These are phyloP conservation scores for Maniola jurtina DNA, from an alignment of 1,140 invertebrate genomes.

Conservation along the genomic window DNA sequence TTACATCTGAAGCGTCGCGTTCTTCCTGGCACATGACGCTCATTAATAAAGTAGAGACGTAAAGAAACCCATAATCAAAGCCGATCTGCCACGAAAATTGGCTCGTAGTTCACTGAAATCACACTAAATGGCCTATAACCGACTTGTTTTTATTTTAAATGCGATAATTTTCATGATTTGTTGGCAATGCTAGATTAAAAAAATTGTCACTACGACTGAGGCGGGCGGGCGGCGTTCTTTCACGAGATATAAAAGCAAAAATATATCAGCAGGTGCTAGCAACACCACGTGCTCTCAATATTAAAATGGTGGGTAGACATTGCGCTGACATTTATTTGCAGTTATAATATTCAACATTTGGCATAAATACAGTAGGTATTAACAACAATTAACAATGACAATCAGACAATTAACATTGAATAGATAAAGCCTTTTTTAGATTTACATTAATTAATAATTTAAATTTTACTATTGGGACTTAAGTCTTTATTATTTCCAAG, in stretches of 20 bases:
- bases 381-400: too few species aligned
- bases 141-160: slow-evolving; percentile 71
- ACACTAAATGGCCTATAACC: slow-evolving; percentile 71
- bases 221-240: slow-evolving; percentile 1
- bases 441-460: too few species aligned
- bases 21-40: slow-evolving; percentile 53
- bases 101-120: slow-evolving; percentile 68
- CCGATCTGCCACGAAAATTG: slow-evolving; percentile 52
- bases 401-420: too few species aligned
- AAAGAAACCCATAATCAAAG: slow-evolving; percentile 67
- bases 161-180: slow-evolving; percentile 68
- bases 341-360: slow-evolving; percentile 38
- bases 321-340: slow-evolving; percentile 42
- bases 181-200: slow-evolving; percentile 64
- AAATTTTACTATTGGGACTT: too few species aligned
- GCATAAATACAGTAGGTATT: slow-evolving; percentile 44
- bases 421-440: too few species aligned
- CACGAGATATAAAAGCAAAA: slow-evolving; percentile 42
- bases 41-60: slow-evolving; percentile 55
- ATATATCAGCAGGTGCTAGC: slow-evolving; percentile 51
- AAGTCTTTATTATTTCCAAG: too few species aligned
- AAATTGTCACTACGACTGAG: slow-evolving; percentile 51
- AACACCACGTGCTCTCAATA: slow-evolving; percentile 44
- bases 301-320: slow-evolving; percentile 54
- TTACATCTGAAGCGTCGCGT: slow-evolving; percentile 38